Evolutionary conservation across 1,140 invertebrate species (phyloP), one percentile per base, ranked within the genome.

Genomic region (Zaprionus vittiger): DNA sequence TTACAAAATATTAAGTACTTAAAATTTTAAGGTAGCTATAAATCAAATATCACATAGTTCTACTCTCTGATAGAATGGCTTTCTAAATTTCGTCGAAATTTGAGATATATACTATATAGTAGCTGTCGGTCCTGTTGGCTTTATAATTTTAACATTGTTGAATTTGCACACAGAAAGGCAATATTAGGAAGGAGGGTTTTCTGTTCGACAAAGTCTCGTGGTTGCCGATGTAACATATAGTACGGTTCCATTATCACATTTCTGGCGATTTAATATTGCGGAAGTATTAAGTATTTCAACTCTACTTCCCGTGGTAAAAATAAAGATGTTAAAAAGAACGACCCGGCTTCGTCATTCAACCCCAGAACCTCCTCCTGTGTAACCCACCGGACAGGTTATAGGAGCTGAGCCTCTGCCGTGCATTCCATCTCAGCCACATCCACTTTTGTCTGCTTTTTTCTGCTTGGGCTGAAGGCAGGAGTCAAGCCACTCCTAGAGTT

Each of bases 131-230:
- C 24, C 0, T 1, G 24, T 26, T 26, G 24, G 24, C 24, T 26
- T 26, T 26, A 90, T 90, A 90, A 90, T 84, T 90, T 90, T 85
- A 79, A 90, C 85, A 80, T 85, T 90, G 85, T 90, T 90, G 85
- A 90, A 90, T 90, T 84, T 90, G 81, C 79, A 90, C 80, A 75
- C 63, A 83, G 63, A 44, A n/a, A 44, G n/a, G 41, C 15, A 44
- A 7, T 7, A 3, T 6, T 2, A 52, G 12, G 17, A 17, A 24
- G 41, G 5, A 37, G 26, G 49, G 64, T 31, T 73, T 68, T 73
- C 44, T 37, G 57, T 55, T 1, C 15, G 78, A 73, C 67, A 57
- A 38, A 56, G 52, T 67, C 52, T 47, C 28, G 26, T 7, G 22
- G 28, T 37, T 22, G 22, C 31, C 52, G 47, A 41, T 38, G 14